These are phyloP conservation scores for Archaeoteleia sp. DNA, from an alignment of 2,888 invertebrate genomes.

Conservation along the genomic window DNA sequence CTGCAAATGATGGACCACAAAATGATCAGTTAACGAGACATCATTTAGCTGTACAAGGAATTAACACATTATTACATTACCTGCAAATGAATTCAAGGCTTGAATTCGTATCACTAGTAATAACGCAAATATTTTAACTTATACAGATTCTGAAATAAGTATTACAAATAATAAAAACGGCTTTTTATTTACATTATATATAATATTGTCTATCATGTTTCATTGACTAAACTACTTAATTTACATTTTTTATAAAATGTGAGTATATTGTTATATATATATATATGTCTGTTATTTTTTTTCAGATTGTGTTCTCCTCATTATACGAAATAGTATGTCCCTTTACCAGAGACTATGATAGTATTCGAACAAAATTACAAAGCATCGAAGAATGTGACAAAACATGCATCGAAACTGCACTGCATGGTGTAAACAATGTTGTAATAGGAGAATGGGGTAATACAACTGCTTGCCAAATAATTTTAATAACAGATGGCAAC, in stretches of 20 bases:
- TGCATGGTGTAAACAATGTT: conserved; percentile 86
- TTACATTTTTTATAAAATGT: neutral
- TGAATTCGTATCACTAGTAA: conserved; percentile 84
- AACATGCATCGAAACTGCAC: conserved; percentile 87
- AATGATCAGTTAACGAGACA: conserved; percentile 78
- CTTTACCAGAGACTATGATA: conserved; percentile 92
- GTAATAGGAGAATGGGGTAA: conserved; percentile 93
- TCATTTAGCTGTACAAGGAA: conserved; percentile 81
- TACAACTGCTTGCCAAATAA: conserved; percentile 88
- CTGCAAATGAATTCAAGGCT: conserved; percentile 80
- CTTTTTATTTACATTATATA: conserved; percentile 5
- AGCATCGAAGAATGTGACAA: conserved; percentile 90
- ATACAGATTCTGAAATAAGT: neutral
- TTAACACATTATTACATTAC: conserved; percentile 81
- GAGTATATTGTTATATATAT: neutral
- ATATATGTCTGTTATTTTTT: conserved; percentile 10
- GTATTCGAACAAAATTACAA: conserved; percentile 84
- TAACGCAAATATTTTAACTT: conserved; percentile 3
- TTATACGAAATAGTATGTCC: conserved; percentile 82
- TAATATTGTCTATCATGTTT: neutral
- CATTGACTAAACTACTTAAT: neutral
- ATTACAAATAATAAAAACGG: neutral
- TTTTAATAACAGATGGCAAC: conserved; percentile 86
- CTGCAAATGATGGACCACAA: conserved; percentile 68
- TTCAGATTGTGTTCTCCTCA: conserved; percentile 77